These are phyloP conservation scores for Genyomyrus donnyi DNA, from an alignment of 2,113 vertebrate species.

Conservation along the genomic window DNA sequence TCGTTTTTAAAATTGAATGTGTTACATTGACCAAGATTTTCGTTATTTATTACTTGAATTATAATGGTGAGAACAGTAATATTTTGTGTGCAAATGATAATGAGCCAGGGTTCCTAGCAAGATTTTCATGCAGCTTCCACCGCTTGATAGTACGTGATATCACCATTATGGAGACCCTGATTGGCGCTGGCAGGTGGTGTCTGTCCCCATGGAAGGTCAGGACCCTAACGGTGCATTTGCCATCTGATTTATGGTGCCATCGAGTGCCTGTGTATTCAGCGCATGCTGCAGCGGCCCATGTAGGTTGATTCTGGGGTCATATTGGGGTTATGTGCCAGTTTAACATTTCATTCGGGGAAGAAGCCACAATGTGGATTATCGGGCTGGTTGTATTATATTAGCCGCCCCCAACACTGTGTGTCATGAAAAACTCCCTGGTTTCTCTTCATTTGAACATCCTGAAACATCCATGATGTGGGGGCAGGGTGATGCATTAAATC, in stretches of 20 bases:
- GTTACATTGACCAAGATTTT: background rate
- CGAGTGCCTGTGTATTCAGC: background rate
- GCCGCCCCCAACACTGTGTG: background rate
- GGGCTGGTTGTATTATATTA: background rate
- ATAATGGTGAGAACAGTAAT: background rate
- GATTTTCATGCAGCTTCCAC: background rate
- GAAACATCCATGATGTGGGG: background rate
- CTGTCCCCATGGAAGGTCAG: background rate
- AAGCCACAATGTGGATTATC: background rate
- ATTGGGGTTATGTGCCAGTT: background rate
- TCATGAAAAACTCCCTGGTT: background rate
- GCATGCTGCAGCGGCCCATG: background rate
- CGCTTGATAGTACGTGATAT: background rate
- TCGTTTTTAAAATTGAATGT: background rate
- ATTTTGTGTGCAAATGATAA: background rate
- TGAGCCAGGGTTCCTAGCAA: background rate
- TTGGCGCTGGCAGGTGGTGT: background rate
- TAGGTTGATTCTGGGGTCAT: background rate
- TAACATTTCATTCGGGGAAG: background rate
- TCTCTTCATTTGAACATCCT: background rate
- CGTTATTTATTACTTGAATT: background rate
- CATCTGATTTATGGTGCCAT: background rate
- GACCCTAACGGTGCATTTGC: background rate
- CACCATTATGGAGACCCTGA: background rate
- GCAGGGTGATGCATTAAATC: background rate